Evolutionary conservation across 2,113 vertebrate genomes (phyloP), one percentile per base, ranked within the genome.

Genomic region (Eudyptes chrysolophus): DNA sequence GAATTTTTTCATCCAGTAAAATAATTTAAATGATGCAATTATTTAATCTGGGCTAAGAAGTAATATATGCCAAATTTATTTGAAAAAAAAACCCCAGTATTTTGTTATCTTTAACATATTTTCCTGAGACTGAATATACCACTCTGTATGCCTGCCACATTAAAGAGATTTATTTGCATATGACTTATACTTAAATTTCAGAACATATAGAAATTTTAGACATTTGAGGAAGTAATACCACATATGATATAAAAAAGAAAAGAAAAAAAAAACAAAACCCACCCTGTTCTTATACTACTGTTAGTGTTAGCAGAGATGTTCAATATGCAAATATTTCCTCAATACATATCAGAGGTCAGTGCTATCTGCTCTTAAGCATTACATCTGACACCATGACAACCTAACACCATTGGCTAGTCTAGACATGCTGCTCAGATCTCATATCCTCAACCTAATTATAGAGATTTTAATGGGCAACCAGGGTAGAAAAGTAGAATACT

Each of bases 61-160:
- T 32, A 95, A 85, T 27, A 80, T 20, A 74, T 51, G 34, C 5
- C 57, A 92, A 74, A 76, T 62, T 86, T 55, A 34, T 42, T 30
- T 38, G 3, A 5, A 58, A 65, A 86, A 36, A 62, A 32, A 7
- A 5, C 2, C 0, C 1, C 11, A 57, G 9, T 15, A 64, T 46
- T 70, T 90, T 84, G 19, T 48, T 4, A 51, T 70, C 3, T 86
- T 80, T 62, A 46, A 13, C 25, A 27, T 65, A 79, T 77, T 84
- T 90, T 61, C 68, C n/a, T 83, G 71, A 94, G 55, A 90, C 13
- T 85, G 65, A 68, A 84, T 44, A 92, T 46, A 91, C 9, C 62
- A 60, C 25, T 71, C 25, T 71, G 17, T 51, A 29, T 69, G 9
- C 8, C 36, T 89, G 7, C 6, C 10, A 16, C 9, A 7, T 87